These are phyloP conservation scores for Scolopax mira DNA, from an alignment of 2,113 vertebrate genomes.

Conservation along the genomic window DNA sequence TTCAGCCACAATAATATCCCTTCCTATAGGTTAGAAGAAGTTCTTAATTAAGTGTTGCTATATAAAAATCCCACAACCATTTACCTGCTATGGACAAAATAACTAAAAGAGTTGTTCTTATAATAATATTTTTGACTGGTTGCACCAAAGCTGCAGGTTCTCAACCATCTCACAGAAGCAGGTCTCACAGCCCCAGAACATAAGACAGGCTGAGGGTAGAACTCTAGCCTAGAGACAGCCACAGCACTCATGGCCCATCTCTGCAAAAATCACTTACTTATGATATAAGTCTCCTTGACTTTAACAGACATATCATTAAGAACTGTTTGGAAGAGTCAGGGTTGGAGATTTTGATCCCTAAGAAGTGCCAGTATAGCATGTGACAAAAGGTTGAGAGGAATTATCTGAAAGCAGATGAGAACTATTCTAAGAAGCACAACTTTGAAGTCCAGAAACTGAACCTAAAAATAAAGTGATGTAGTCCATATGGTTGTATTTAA, in stretches of 20 bases:
- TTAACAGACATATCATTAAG: neutral
- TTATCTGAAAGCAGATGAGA: neutral
- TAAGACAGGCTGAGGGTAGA: neutral
- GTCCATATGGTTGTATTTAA: neutral
- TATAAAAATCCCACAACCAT: neutral
- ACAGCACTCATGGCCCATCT: neutral
- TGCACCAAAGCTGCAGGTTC: neutral
- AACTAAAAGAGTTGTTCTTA: neutral
- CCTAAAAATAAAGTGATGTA: neutral
- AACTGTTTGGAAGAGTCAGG: neutral
- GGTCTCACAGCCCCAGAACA: neutral
- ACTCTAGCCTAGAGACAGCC: neutral
- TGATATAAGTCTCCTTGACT: neutral
- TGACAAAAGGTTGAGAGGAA: neutral
- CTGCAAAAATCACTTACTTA: neutral
- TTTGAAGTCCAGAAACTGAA: conserved; percentile 9
- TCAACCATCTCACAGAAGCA: neutral
- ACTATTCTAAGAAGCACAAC: neutral
- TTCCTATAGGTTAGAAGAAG: rapidly evolving
- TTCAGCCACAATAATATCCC: neutral
- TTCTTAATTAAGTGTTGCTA: neutral
- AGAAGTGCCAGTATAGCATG: neutral
- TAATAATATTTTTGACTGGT: neutral
- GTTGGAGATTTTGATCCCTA: neutral
- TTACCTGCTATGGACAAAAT: neutral